Evolutionary conservation across 2,113 vertebrate genomes (phyloP).

Genomic region (Podiceps cristatus): DNA sequence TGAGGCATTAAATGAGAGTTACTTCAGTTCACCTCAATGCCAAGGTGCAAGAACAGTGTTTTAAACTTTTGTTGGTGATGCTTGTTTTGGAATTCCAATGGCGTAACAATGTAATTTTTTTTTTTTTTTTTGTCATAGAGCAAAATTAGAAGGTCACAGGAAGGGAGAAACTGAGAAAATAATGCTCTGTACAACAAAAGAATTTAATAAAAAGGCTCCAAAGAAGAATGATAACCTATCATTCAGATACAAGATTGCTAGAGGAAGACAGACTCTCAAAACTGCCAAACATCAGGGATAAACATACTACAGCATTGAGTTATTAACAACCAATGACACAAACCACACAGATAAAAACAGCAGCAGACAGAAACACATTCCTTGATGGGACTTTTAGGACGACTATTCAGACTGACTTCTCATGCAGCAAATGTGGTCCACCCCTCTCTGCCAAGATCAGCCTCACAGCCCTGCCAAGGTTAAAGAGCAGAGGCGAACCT

Average conservation of each 20-base stretch:
- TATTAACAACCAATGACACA: background rate
- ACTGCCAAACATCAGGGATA: background rate
- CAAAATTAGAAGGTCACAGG: background rate
- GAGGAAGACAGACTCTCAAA: background rate
- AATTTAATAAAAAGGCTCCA: background rate
- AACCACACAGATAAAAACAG: background rate
- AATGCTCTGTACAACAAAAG: background rate
- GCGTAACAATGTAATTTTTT: fast-evolving
- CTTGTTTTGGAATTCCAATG: background rate
- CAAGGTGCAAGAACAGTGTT: background rate
- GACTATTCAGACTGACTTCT: background rate
- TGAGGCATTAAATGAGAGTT: background rate
- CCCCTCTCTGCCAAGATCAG: background rate
- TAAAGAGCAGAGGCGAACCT: background rate
- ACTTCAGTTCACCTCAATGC: background rate
- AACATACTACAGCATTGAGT: background rate
- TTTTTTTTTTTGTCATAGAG: background rate
- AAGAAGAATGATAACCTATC: background rate
- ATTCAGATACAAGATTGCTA: background rate
- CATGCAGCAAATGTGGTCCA: background rate
- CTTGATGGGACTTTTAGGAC: background rate
- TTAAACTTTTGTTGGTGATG: background rate
- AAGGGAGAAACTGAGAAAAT: background rate
- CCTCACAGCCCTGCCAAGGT: background rate
- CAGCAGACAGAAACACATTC: background rate